These are phyloP conservation scores for Littorina saxatilis DNA, from an alignment of 1,140 invertebrate genomes.

Conservation along the genomic window DNA sequence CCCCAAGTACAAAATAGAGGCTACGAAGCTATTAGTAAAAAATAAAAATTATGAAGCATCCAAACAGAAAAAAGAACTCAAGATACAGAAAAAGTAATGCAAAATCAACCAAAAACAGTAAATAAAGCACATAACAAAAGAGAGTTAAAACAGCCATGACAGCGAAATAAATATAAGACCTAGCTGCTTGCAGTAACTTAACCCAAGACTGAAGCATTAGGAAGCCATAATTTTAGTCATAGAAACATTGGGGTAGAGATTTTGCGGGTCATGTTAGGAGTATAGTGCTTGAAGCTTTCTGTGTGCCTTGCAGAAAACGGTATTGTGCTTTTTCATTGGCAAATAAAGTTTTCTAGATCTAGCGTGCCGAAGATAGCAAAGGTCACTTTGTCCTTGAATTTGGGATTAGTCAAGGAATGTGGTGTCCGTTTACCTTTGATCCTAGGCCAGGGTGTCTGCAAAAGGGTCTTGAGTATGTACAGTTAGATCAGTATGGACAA, in stretches of 20 bases:
- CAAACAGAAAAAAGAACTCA: neutral
- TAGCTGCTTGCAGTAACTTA: conserved; percentile 16
- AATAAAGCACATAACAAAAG: neutral
- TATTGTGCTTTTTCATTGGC: too few relatives aligned
- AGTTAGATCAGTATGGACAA: too few relatives aligned
- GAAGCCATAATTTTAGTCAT: neutral
- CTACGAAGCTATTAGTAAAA: neutral
- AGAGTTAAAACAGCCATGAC: neutral
- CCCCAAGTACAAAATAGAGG: too few relatives aligned
- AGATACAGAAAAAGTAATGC: neutral
- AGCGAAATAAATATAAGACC: conserved; percentile 12
- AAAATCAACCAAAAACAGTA: neutral
- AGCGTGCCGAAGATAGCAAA: too few relatives aligned
- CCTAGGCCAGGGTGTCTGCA: too few relatives aligned
- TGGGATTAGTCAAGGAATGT: too few relatives aligned
- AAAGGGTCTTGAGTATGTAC: too few relatives aligned
- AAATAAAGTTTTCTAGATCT: too few relatives aligned
- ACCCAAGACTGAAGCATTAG: conserved; percentile 17
- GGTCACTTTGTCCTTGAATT: too few relatives aligned
- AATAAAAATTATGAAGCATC: conserved; percentile 8
- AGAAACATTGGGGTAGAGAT: too few relatives aligned
- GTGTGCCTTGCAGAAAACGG: conserved; percentile 5
- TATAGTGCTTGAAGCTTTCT: neutral
- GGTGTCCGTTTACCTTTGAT: too few relatives aligned
- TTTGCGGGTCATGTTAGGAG: conserved; percentile 1